Base-by-base conservation (phyloP, 2,113 vertebrate species). In the Phyllopteryx taeniolatus region DNA sequence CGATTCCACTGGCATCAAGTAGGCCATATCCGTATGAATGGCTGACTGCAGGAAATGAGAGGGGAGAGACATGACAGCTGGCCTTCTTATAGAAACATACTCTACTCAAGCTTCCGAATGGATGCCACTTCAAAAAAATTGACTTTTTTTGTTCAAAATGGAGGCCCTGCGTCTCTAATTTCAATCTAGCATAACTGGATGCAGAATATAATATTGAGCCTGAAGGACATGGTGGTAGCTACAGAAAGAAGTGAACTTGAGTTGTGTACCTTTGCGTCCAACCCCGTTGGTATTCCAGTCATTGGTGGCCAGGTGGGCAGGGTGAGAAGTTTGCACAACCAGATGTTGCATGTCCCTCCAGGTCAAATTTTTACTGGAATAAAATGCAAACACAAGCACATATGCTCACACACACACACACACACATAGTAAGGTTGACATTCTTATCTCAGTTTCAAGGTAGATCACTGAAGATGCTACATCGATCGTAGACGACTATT, bases 321-420 rank as follows among this genome's bases (percentile, higher is more conserved):
- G 96, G 80, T 94, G 95, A 0, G 98, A 98, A 0, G 96, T 98
- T 89, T 87, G 93, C 2, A 99, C 98, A 39, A 99, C 98, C 71
- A 99, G 91, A 87, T 99, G 96, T 88, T 99, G 98, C 97, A 99
- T 99, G 87, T 99, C 97, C 61, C 98, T 93, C 98, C 98, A 99
- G 0, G 97, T 98, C 83, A 99, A 92, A 86, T 98, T 98, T 88
- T 95, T 96, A 90, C 97, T 99, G 74, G 47, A 78, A 66, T 14
- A 22, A 47, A 66, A 66, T 66, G 43, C 64, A 49, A n/a, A 63
- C 59, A 63, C 57, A 72, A 49, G 35, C 12, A 77, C 53, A 68
- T 57, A 13, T 3, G 1, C n/a, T 71, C 49, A 67, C 44, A 72
- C 43, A 77, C 35, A 68, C 46, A 77, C 56, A 67, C 43, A 77